These are phyloP conservation scores for Neodontobutis hainanensis DNA, from an alignment of 2,113 vertebrate genomes.

Conservation along the genomic window DNA sequence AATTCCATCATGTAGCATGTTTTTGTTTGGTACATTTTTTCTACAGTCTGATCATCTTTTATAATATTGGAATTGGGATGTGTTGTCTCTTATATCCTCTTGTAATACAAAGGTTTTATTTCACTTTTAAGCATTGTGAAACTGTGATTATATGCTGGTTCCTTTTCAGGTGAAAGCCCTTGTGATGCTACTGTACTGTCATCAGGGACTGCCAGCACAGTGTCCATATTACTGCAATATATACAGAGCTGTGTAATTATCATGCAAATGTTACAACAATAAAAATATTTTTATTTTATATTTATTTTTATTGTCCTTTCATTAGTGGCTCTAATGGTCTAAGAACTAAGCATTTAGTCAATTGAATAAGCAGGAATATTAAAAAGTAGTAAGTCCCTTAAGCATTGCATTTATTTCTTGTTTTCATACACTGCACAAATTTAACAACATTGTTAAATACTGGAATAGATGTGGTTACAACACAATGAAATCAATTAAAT, in stretches of 20 bases:
- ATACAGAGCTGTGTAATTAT: slow-evolving; percentile 54
- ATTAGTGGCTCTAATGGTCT: too few species aligned
- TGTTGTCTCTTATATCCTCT: slow-evolving; percentile 29
- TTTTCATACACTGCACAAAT: slow-evolving; percentile 74
- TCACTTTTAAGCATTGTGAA: slow-evolving; percentile 34
- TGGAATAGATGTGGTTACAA: slow-evolving; percentile 71
- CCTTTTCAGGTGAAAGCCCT: slow-evolving; percentile 65
- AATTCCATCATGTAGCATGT: slow-evolving; percentile 59
- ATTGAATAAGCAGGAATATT: background rate
- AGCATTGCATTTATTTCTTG: slow-evolving; percentile 75
- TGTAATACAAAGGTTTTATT: slow-evolving; percentile 37
- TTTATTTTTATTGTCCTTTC: background rate
- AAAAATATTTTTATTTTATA: slow-evolving; percentile 54
- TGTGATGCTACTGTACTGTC: slow-evolving; percentile 66
- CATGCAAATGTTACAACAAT: slow-evolving; percentile 61
- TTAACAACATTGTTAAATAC: slow-evolving; percentile 78
- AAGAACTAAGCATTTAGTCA: background rate
- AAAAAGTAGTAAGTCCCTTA: slow-evolving; percentile 24
- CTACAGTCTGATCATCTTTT: slow-evolving; percentile 51
- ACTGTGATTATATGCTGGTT: slow-evolving; percentile 68
- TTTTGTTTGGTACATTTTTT: slow-evolving; percentile 59
- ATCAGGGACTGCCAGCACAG: slow-evolving; percentile 55
- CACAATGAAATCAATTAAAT: slow-evolving; percentile 57
- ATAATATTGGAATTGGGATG: slow-evolving; percentile 39
- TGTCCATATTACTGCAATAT: slow-evolving; percentile 44